A percentile compares a stretch with the other conserved stretches of the same genome.
Evolutionary conservation across 2,888 invertebrate genomes (phyloP).

Genomic region (Sipunculus nudus): DNA sequence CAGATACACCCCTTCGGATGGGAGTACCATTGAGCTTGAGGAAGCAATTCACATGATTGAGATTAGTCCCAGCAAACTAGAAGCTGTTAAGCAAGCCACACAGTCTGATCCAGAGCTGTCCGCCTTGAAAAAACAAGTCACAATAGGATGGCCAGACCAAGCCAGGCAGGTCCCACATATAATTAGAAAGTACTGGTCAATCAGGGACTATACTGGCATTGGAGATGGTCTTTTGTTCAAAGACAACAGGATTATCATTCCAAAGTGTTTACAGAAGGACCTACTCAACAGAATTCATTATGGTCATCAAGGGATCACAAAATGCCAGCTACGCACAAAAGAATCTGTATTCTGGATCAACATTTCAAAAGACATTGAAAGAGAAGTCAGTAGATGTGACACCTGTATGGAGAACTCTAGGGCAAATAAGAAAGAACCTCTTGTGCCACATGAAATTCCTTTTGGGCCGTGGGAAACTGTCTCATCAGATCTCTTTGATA

Average conservation of each 20-base stretch:
- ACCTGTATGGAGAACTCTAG: slow-evolving; percentile 15
- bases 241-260: slow-evolving; percentile 21
- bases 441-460: slow-evolving; percentile 14
- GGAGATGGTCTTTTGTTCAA: slow-evolving; percentile 29
- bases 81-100: slow-evolving; percentile 6
- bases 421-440: slow-evolving; percentile 14
- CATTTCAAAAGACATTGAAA: slow-evolving; percentile 27
- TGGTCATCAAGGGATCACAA: slow-evolving; percentile 18
- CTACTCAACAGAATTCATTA: slow-evolving; percentile 19
- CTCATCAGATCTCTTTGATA: slow-evolving; percentile 22
- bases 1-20: slow-evolving; percentile 5
- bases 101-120: slow-evolving; percentile 14
- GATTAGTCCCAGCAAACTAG: neutral
- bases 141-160: too few relatives aligned
- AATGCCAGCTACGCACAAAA: slow-evolving; percentile 15
- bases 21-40: slow-evolving; percentile 14
- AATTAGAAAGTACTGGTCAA: slow-evolving; percentile 19
- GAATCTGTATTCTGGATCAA: slow-evolving; percentile 25
- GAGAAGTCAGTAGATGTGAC: neutral
- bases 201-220: slow-evolving; percentile 19
- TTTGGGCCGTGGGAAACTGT: slow-evolving; percentile 19
- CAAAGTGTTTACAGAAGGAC: slow-evolving; percentile 3
- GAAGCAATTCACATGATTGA: slow-evolving; percentile 13
- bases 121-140: slow-evolving; percentile 11
- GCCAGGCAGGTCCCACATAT: slow-evolving; percentile 13